Conservation (phyloP, 2,888 invertebrate genomes). For the Coelinius sp. region DNA sequence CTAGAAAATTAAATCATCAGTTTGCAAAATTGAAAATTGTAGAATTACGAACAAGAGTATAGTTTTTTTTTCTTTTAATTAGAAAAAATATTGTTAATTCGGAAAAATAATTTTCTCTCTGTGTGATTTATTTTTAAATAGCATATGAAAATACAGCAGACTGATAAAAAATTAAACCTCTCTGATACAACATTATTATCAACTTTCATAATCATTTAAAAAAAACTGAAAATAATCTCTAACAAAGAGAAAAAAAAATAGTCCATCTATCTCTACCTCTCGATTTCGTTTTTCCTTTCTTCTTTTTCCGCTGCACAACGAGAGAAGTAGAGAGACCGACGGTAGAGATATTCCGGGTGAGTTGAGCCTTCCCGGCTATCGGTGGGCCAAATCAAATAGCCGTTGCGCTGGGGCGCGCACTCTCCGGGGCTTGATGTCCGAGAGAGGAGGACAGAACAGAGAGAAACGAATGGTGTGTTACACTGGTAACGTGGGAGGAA, state of each 20-base stretch:
- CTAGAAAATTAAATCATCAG: too few relatives aligned
- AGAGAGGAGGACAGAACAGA: slow-evolving; percentile 28
- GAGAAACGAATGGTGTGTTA: slow-evolving; percentile 30
- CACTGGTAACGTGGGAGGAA: slow-evolving; percentile 38
- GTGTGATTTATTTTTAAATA: neutral
- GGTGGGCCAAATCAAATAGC: slow-evolving; percentile 64
- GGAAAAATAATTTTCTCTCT: neutral
- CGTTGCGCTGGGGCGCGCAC: slow-evolving; percentile 50
- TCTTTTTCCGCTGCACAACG: slow-evolving; percentile 47
- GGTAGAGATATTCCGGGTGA: slow-evolving; percentile 65
- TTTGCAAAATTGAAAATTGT: too few relatives aligned
- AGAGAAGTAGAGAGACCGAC: slow-evolving; percentile 42
- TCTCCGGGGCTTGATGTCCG: slow-evolving; percentile 39
- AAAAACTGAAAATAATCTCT: neutral
- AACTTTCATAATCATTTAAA: neutral
- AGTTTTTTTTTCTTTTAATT: too few relatives aligned
- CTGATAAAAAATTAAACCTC: neutral
- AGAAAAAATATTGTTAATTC: too few relatives aligned
- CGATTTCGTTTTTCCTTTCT: slow-evolving; percentile 38
- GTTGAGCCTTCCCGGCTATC: slow-evolving; percentile 64
- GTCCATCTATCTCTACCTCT: slow-evolving; percentile 14
- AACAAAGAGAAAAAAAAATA: neutral
- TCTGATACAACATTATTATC: neutral
- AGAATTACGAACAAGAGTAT: too few relatives aligned
- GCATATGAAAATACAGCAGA: neutral